Evolutionary conservation across 2,113 vertebrate species (phyloP).

Genomic region (Myxocyprinus asiaticus): DNA sequence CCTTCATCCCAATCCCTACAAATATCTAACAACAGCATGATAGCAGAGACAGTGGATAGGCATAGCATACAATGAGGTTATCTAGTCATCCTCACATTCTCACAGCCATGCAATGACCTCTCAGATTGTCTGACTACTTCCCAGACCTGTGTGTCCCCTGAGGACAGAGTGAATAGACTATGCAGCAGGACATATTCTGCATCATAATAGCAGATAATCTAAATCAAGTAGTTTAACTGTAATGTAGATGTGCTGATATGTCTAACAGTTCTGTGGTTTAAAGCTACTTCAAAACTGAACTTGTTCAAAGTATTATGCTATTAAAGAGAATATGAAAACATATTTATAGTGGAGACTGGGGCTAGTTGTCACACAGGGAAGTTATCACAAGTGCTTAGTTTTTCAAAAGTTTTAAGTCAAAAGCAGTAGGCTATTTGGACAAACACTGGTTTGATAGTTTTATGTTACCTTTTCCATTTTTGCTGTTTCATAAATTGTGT

Average conservation of each 20-base stretch:
- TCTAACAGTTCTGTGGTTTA: neutral
- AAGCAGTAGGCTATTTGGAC: no score
- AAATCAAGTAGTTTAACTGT: neutral
- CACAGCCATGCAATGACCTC: constrained; percentile 39
- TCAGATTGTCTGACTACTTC: constrained; percentile 30
- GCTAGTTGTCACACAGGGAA: no score
- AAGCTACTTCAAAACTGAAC: no score
- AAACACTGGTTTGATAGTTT: no score
- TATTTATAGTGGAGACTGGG: no score
- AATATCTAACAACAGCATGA: constrained; percentile 66
- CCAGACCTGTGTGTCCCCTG: constrained; percentile 12
- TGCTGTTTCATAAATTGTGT: no score
- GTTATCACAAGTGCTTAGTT: no score
- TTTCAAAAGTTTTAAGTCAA: no score
- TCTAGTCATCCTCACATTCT: constrained; percentile 43
- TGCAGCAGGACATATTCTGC: neutral
- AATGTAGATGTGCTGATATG: neutral
- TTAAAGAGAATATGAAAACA: no score
- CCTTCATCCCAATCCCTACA: constrained; percentile 64
- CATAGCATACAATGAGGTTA: constrained; percentile 37
- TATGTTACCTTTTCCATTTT: no score
- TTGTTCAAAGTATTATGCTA: no score
- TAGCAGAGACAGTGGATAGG: constrained; percentile 53
- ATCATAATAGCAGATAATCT: neutral
- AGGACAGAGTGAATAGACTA: neutral